Percentiles rank a stretch among this genome's conserved stretches.
phyloP scores from a whole-genome alignment of 2,888 invertebrate species.

The Phengaris alcon region DNA sequence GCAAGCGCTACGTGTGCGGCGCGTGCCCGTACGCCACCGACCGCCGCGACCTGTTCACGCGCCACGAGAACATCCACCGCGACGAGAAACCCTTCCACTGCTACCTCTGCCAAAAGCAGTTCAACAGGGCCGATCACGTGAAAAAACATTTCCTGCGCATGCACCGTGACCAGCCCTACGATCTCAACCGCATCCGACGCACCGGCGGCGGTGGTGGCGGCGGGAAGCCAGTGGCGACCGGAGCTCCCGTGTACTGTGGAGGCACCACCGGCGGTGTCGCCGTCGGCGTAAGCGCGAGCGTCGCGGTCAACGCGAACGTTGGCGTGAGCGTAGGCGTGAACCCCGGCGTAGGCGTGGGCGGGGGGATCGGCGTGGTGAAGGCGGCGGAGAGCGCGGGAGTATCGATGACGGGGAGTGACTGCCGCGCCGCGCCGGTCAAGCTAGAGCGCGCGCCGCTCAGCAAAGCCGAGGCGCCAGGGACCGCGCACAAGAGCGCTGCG shows the following conservation, averaged over 20 bases:
- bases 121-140: constrained; percentile 95
- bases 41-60: constrained; percentile 91
- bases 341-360: constrained; percentile 49
- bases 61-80: constrained; percentile 95
- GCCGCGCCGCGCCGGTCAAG: constrained; percentile 53
- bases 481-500: constrained; percentile 56
- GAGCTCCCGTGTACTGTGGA: constrained; percentile 50
- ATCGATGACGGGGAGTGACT: constrained; percentile 40
- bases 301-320: constrained; percentile 54
- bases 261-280: constrained; percentile 51
- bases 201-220: constrained; percentile 71
- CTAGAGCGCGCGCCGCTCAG: constrained; percentile 62
- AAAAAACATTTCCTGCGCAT: constrained; percentile 95
- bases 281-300: constrained; percentile 53
- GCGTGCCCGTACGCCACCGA: constrained; percentile 95
- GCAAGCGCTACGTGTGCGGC: constrained; percentile 90
- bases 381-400: constrained; percentile 45
- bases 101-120: constrained; percentile 94
- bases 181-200: constrained; percentile 88
- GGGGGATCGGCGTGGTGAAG: constrained; percentile 46
- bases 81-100: constrained; percentile 97
- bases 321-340: constrained; percentile 57
- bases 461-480: constrained; percentile 53
- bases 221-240: constrained; percentile 40
- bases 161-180: constrained; percentile 94